Evolutionary conservation across 2,888 invertebrate species (phyloP), one percentile per base, ranked within the genome.

Genomic region (Heteromurus nitidus): DNA sequence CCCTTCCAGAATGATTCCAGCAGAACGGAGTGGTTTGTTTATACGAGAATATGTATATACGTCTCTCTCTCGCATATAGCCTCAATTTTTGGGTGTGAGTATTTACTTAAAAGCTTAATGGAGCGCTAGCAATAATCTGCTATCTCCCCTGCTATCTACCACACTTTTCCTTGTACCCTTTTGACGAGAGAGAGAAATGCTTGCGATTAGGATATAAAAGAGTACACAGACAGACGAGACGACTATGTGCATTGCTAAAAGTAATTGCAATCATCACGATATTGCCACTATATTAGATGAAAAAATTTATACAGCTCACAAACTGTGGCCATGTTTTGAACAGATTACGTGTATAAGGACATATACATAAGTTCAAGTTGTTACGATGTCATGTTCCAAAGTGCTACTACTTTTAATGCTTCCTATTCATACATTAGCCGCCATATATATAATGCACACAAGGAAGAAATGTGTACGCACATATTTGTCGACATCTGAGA

Each of bases 41-140:
- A 47, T n/a, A 47, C 47, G n/a, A 47, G 16, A 11, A n/a, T 47
- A 47, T 11, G n/a, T 47, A 47, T 47, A 16, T 16, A 47, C 47
- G n/a, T 24, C n/a, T n/a, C 36, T 50, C 22, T 58, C 18, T 64
- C 24, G 47, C n/a, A n/a, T n/a, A n/a, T n/a, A n/a, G n/a, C n/a
- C n/a, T n/a, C 64, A 31, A 55, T 28, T 60, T 44, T 60, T 65
- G 64, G 65, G 75, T 75, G 76, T 76, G 76, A 69, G 60, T 69
- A 76, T 76, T 68, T 76, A 76, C 68, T 68, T 76, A 76, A 76
- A 76, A 76, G 76, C 68, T 69, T 76, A 47, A 69, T 76, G 76
- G 62, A 76, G 50, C 68, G 36, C 60, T 28, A 75, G 11, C 26
- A 42, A 18, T 44, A 68, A 68, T 68, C 68, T 68, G n/a, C 28